These are phyloP conservation scores for Mythimna pallens DNA, from an alignment of 2,888 invertebrate genomes.

Conservation along the genomic window DNA sequence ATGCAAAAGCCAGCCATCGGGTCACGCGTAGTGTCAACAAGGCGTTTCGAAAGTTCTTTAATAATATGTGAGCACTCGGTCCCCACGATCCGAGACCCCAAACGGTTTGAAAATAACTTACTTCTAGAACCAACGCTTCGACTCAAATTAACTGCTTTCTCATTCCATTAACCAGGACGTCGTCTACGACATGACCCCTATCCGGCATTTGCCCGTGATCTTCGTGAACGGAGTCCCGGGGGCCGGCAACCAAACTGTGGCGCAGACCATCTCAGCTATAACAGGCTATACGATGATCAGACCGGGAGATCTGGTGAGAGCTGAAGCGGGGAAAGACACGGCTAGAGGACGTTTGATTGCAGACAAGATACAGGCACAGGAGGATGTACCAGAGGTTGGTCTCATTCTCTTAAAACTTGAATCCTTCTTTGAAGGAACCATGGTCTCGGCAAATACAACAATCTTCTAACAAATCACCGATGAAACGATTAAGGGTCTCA, in stretches of 20 bases:
- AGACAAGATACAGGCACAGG: slow-evolving; percentile 83
- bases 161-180: slow-evolving; percentile 61
- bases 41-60: no score
- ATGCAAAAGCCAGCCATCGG: no score
- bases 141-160: background rate
- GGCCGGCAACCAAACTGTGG: slow-evolving; percentile 87
- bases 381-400: slow-evolving; percentile 85
- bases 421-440: background rate
- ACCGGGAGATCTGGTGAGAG: slow-evolving; percentile 86
- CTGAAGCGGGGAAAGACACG: slow-evolving; percentile 86
- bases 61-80: no score
- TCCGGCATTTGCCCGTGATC: slow-evolving; percentile 85
- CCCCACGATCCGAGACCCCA: no score
- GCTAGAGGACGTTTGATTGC: slow-evolving; percentile 87
- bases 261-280: slow-evolving; percentile 85
- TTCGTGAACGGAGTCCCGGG: slow-evolving; percentile 89
- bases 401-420: background rate
- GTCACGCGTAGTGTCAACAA: no score
- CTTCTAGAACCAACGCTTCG: background rate
- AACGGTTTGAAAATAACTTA: no score
- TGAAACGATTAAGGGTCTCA: background rate
- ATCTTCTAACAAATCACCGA: no score
- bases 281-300: slow-evolving; percentile 87
- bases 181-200: slow-evolving; percentile 86
- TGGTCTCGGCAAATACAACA: background rate